Evolutionary conservation across 2,888 invertebrate species (phyloP), one percentile per base, ranked within the genome.

Genomic region (Elegia similella): DNA sequence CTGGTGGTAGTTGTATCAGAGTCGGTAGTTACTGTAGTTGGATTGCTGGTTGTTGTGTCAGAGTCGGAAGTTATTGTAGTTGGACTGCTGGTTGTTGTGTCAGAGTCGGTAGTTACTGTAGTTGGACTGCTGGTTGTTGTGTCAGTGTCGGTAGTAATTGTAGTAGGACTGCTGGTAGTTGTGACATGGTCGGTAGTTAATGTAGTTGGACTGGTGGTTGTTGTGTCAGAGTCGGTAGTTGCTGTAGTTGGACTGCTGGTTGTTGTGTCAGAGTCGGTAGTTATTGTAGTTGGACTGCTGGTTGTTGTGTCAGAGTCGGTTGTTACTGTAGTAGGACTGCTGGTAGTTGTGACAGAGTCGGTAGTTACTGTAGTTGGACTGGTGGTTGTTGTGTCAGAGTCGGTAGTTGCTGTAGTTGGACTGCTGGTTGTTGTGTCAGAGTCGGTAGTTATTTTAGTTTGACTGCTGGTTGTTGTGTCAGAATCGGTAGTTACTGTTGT

Each of bases 41-140:
- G 6, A 17, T 0, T 5, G 2, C 2, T n/a, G 2, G 42, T 38
- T 10, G 42, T 10, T 38, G 2, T 43, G 6, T 7, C 57, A 7
- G 56, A 10, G 3, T 38, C 57, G 34, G 32, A 43, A 7, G 55
- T 61, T 23, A 30, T 23, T 44, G 44, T 44, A 1, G 23, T 23
- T 3, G 23, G 23, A 23, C 23, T 5, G 2, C 2, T 23, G 2
- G 23, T 23, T 23, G 23, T 23, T 23, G 23, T 23, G 23, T 23
- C 23, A 23, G 5, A 23, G 5, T 23, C 23, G 5, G 23, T 23
- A 23, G 23, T 23, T 3, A 23, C 5, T 23, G 23, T 60, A 1
- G 0, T 57, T 48, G 1, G 23, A 23, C 62, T 62, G 0, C 48
- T 42, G 8, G 46, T 56, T 0, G 57, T 55, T 1, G 55, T 42